These are phyloP conservation scores for Chymomyza fuscimana DNA, from an alignment of 2,888 invertebrate genomes.

Conservation along the genomic window DNA sequence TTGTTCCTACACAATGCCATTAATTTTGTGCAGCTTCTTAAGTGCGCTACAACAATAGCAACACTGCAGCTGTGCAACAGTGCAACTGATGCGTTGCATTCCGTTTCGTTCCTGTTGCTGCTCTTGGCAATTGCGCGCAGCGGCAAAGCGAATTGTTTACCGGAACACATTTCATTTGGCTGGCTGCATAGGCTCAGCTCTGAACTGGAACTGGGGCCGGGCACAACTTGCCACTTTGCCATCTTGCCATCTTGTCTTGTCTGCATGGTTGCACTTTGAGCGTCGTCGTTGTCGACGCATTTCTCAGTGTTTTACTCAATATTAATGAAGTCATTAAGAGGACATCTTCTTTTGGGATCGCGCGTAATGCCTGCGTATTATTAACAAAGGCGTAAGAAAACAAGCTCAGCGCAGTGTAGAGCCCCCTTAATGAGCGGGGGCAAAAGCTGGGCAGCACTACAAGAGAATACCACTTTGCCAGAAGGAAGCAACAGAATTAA, in stretches of 20 bases:
- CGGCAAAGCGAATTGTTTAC: conserved; percentile 35
- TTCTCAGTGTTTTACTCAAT: conserved; percentile 67
- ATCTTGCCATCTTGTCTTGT: background rate
- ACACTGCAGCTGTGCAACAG: conserved; percentile 7
- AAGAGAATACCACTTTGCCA: background rate
- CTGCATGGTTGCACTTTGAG: conserved; percentile 34
- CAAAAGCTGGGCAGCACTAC: background rate
- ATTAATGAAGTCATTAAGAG: conserved; percentile 74
- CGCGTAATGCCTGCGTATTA: conserved; percentile 74
- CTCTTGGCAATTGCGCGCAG: conserved; percentile 54
- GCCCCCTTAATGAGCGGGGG: background rate
- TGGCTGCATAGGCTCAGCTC: too few species aligned
- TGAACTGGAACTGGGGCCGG: background rate
- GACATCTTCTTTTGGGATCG: conserved; percentile 70
- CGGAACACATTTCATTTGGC: conserved; percentile 40
- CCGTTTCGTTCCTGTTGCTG: conserved; percentile 16
- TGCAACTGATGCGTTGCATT: conserved; percentile 47
- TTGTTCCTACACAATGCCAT: conserved; percentile 40
- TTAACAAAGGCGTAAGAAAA: conserved; percentile 67
- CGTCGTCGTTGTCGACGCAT: conserved; percentile 16
- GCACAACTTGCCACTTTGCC: background rate
- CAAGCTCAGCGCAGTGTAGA: conserved; percentile 48
- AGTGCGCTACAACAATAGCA: conserved; percentile 16
- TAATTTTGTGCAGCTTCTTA: conserved; percentile 37
- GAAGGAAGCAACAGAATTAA: conserved; percentile 9